Percentiles rank a stretch among this genome's conserved stretches.
These are phyloP conservation scores for Idaea straminata DNA, from an alignment of 2,888 invertebrate species.

Conservation along the genomic window DNA sequence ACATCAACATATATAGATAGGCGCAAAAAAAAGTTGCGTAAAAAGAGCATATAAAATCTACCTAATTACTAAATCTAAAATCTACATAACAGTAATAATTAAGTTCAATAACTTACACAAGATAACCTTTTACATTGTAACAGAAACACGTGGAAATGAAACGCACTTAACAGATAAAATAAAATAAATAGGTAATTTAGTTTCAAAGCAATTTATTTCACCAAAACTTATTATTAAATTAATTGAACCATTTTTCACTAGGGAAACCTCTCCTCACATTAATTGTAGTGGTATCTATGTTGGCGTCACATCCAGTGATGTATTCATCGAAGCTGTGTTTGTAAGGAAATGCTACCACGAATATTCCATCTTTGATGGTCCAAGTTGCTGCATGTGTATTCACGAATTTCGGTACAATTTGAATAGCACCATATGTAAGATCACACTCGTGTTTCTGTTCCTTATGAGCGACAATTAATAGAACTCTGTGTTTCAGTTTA, in stretches of 20 bases:
- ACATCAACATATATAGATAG: too few relatives aligned
- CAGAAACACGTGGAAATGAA: neutral
- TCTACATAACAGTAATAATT: neutral
- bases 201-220: neutral
- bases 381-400: conserved; percentile 14
- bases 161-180: neutral
- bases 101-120: neutral
- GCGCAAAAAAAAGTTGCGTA: too few relatives aligned
- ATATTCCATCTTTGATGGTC: conserved; percentile 11
- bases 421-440: conserved; percentile 20
- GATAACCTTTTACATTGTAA: neutral
- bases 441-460: conserved; percentile 14
- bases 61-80: neutral
- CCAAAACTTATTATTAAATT: neutral
- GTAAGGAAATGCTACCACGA: conserved; percentile 17
- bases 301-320: neutral
- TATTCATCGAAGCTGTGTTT: conserved; percentile 8
- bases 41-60: too few relatives aligned
- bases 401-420: conserved; percentile 21
- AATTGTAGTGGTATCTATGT: neutral
- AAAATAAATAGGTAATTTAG: neutral
- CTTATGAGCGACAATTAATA: conserved; percentile 16
- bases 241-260: neutral
- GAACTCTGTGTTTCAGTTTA: conserved; percentile 17
- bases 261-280: neutral